phyloP scores from a whole-genome alignment of 2,888 invertebrate species.

The Melanostoma scalare region DNA sequence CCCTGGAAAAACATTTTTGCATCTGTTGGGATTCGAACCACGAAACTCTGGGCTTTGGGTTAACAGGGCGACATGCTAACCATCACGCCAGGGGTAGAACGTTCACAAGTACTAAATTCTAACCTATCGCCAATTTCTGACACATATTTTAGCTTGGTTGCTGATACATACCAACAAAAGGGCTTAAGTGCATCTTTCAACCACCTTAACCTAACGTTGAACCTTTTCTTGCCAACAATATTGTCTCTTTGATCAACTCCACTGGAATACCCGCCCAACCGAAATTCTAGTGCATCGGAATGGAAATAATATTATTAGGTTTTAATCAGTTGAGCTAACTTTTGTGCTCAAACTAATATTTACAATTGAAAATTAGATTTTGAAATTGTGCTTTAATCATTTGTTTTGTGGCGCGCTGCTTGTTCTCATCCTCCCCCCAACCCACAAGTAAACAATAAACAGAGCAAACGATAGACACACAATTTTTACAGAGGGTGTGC shows the following conservation, averaged over 20 bases:
- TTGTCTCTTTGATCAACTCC: neutral
- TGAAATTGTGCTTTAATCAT: slow-evolving; percentile 73
- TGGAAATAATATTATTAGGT: slow-evolving; percentile 82
- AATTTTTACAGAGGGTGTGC: slow-evolving; percentile 44
- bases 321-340: slow-evolving; percentile 79
- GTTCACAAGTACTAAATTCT: too few species aligned
- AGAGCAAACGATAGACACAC: slow-evolving; percentile 63
- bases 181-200: too few species aligned
- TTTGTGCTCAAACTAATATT: slow-evolving; percentile 71
- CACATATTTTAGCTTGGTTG: too few species aligned
- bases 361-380: slow-evolving; percentile 73
- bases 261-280: neutral
- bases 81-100: too few species aligned
- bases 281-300: slow-evolving; percentile 46
- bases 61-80: too few species aligned
- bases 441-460: slow-evolving; percentile 65
- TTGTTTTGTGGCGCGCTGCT: slow-evolving; percentile 62
- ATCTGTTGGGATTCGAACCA: too few species aligned
- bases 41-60: too few species aligned
- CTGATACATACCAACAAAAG: too few species aligned
- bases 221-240: neutral
- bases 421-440: slow-evolving; percentile 6
- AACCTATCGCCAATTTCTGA: too few species aligned
- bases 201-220: neutral
- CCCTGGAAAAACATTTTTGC: too few species aligned